These are phyloP conservation scores for Quiscalus mexicanus DNA, from an alignment of 2,113 vertebrate species.

Conservation along the genomic window DNA sequence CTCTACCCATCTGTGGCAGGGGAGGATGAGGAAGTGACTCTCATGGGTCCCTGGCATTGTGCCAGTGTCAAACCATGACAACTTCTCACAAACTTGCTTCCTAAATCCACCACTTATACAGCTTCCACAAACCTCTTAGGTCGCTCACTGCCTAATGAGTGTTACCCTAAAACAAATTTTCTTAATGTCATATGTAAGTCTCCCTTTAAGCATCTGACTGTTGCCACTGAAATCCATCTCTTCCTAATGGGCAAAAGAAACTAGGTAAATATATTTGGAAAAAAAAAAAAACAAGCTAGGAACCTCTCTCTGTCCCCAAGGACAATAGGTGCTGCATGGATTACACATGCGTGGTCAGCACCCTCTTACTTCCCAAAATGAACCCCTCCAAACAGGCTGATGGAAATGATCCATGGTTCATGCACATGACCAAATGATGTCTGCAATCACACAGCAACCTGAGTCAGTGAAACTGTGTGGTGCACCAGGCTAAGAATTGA, in stretches of 20 bases:
- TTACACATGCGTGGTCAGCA: not conserved
- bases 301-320: not conserved
- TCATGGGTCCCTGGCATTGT: not conserved
- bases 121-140: not conserved
- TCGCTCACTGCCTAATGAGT: not conserved
- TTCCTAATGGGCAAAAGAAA: not conserved
- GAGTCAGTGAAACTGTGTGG: not conserved
- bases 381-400: rapidly evolving
- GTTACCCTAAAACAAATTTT: not conserved
- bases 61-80: not conserved
- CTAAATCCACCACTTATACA: not conserved
- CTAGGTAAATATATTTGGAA: not conserved
- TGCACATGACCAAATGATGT: not conserved
- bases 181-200: not conserved
- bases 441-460: not conserved
- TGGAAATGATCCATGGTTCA: not conserved
- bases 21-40: rapidly evolving
- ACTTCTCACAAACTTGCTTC: not conserved
- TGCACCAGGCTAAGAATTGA: not conserved
- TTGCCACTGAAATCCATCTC: not conserved
- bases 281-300: not conserved
- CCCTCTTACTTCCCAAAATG: not conserved
- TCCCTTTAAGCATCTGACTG: not conserved
- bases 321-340: not conserved
- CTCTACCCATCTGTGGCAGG: not conserved